Base-by-base conservation (phyloP, 2,888 invertebrate species). In the Steinernema carpocapsae region DNA sequence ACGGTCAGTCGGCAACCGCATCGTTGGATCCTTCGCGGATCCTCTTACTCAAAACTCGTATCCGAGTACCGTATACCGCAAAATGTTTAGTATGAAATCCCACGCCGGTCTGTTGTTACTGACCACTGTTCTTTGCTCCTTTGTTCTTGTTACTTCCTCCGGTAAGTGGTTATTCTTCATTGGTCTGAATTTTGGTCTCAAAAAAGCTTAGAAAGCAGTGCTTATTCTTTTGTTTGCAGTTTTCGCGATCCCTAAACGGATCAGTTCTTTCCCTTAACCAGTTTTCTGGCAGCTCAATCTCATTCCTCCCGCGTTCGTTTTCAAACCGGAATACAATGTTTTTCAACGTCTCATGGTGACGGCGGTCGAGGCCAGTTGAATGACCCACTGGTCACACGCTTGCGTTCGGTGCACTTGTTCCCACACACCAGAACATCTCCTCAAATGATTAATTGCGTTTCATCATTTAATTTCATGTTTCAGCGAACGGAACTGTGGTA, bases 401-500 rank as follows among this genome's bases (percentile, higher is more conserved):
- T 17, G 17, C 32, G 64, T n/a, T 64, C 56, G 26, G 17, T n/a
- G 17, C 64, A n/a, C 24, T 29, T 64, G 64, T 32, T 64, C 37
- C 19, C 64, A 19, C 29, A 10, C 10, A 64, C 24, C 26, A 17
- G 64, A 64, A 64, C 64, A 64, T 26, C 52, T 32, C 14, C 17
- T 32, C 17, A 22, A 64, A 37, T 48, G 64, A 64, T 64, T 64
- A 7, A 64, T 64, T 29, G 19, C 52, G 22, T 52, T n/a, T 24
- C 22, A 48, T 17, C 10, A 37, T 10, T 10, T 37, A 37, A 37
- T 37, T 37, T 10, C 4, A 10, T 10, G 37, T 71, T 71, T 71
- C 46, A 71, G 71, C 24, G 3, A 43, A 71, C 29, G 46, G 26
- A 17, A 51, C 51, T 17, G 83, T 81, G 29, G 74, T 81, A 17